Conservation (phyloP, 1,140 invertebrate species). For the Aphis gossypii region DNA sequence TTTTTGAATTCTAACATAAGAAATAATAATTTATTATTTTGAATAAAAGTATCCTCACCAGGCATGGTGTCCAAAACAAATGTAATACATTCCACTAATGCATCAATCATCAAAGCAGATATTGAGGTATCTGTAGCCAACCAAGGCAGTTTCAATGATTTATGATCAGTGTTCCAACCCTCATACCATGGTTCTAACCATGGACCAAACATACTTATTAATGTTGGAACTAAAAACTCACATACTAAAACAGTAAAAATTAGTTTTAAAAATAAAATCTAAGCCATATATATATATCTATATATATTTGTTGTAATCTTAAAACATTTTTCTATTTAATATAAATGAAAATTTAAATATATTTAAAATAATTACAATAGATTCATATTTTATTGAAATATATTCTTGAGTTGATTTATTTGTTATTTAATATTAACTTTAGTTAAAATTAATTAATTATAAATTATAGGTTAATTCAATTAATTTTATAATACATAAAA, state of each 20-base stretch:
- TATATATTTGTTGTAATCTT: not conserved
- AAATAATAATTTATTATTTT: not conserved
- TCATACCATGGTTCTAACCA: slow-evolving; percentile 78
- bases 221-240: slow-evolving; percentile 72
- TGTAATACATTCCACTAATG: slow-evolving; percentile 72
- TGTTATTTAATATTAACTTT: too few species aligned
- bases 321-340: not conserved
- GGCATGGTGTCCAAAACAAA: slow-evolving; percentile 76
- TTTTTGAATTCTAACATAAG: slow-evolving; percentile 29
- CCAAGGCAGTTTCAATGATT: slow-evolving; percentile 78
- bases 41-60: slow-evolving; percentile 63
- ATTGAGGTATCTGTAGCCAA: slow-evolving; percentile 74
- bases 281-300: not conserved
- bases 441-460: too few species aligned
- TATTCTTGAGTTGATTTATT: too few species aligned
- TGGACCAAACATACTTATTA: slow-evolving; percentile 74
- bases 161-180: slow-evolving; percentile 77
- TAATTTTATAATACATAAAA: not conserved
- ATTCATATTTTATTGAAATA: too few species aligned
- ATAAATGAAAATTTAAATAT: not conserved
- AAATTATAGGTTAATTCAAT: too few species aligned
- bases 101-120: slow-evolving; percentile 72
- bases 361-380: not conserved
- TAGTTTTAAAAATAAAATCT: not conserved
- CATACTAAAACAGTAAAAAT: slow-evolving; percentile 64